phyloP scores from a whole-genome alignment of 1,140 invertebrate species.

The Popillia japonica region DNA sequence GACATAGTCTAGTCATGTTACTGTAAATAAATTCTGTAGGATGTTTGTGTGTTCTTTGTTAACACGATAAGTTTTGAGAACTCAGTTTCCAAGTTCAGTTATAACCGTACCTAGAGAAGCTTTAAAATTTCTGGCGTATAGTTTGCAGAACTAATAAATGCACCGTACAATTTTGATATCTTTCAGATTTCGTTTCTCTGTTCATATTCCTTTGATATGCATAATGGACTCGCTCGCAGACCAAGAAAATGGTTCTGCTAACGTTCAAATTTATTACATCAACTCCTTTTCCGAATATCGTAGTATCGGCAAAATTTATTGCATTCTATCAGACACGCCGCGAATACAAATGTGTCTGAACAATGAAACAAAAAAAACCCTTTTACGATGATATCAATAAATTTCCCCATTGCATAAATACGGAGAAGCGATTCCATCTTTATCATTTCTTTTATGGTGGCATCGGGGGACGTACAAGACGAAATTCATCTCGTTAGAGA shows the following conservation, averaged over 20 bases:
- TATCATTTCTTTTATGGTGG: conserved; percentile 29
- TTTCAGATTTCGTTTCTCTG: conserved; percentile 3
- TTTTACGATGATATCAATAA: conserved; percentile 33
- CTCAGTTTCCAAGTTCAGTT: neutral
- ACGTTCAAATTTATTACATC: conserved; percentile 35
- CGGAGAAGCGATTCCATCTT: conserved; percentile 22
- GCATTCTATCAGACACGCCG: conserved; percentile 4
- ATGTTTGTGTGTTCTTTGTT: neutral
- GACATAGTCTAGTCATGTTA: too few relatives aligned
- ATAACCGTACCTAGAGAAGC: neutral
- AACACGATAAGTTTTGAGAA: neutral
- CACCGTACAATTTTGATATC: conserved; percentile 2
- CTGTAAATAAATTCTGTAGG: too few relatives aligned
- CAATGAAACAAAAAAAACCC: conserved; percentile 30
- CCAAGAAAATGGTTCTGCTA: conserved; percentile 24
- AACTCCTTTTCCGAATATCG: conserved; percentile 31
- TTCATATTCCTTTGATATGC: conserved; percentile 30
- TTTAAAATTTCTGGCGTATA: neutral
- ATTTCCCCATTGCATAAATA: conserved; percentile 32
- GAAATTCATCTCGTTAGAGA: conserved; percentile 11
- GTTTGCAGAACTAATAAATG: conserved; percentile 1
- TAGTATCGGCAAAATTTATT: conserved; percentile 29
- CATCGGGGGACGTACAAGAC: neutral
- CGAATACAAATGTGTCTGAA: conserved; percentile 24
- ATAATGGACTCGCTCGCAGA: conserved; percentile 13